Conservation (phyloP, 2,797 vertebrate species). For the Myotis pilosus region DNA sequence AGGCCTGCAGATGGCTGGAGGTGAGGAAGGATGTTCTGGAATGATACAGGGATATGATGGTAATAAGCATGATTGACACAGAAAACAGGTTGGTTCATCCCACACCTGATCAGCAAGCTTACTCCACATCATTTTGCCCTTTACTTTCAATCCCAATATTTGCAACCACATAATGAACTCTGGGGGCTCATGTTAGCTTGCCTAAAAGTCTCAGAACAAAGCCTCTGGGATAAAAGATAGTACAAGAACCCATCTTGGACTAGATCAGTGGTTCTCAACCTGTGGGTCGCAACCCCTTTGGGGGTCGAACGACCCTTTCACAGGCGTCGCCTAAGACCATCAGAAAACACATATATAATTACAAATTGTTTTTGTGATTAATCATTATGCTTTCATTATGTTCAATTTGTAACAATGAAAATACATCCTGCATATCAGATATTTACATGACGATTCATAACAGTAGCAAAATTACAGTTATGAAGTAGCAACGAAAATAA, state of each 20-base stretch:
- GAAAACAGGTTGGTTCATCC: background rate
- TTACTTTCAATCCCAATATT: background rate
- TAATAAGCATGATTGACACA: background rate
- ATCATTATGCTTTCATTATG: too few relatives aligned
- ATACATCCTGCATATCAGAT: too few relatives aligned
- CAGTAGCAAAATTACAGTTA: too few relatives aligned
- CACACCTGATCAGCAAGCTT: background rate
- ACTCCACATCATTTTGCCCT: background rate
- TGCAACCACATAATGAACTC: background rate
- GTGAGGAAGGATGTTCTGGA: background rate
- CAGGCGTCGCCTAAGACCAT: too few relatives aligned
- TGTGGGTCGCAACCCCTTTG: too few relatives aligned
- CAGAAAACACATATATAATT: too few relatives aligned
- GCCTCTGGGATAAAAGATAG: background rate
- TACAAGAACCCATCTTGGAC: background rate
- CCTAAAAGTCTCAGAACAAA: constrained; percentile 2
- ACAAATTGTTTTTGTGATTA: too few relatives aligned
- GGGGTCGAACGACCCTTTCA: too few relatives aligned
- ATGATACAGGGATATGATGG: background rate
- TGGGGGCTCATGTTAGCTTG: background rate
- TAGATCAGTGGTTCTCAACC: background rate
- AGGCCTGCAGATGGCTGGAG: background rate
- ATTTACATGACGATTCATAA: too few relatives aligned
- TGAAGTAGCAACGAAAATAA: too few relatives aligned
- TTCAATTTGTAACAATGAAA: too few relatives aligned